Conservation (phyloP, 1,140 invertebrate genomes). For the Rhysida immarginata region DNA sequence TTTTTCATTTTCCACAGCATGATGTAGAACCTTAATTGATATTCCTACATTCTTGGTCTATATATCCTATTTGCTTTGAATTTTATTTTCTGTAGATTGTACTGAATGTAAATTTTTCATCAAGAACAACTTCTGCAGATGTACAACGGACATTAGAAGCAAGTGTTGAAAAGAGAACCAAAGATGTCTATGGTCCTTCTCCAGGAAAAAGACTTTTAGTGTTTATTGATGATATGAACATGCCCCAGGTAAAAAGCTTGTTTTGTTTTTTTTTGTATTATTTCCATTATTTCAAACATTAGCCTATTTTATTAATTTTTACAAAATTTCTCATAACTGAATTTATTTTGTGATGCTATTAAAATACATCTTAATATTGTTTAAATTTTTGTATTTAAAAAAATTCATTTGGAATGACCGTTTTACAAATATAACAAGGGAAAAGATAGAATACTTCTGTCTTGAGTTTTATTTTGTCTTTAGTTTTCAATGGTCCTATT, state of each 20-base stretch:
- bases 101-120: conserved; percentile 77
- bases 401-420: no score
- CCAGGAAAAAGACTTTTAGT: conserved; percentile 69
- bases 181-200: conserved; percentile 72
- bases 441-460: no score
- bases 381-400: no score
- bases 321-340: no score
- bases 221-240: conserved; percentile 89
- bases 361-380: no score
- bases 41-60: not conserved
- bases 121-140: conserved; percentile 70
- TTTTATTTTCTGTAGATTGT: conserved; percentile 25
- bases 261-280: no score
- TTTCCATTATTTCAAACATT: no score
- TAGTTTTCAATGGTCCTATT: no score
- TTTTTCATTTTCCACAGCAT: not conserved
- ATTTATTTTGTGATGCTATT: no score
- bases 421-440: no score
- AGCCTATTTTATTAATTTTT: no score
- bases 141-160: conserved; percentile 73
- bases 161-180: conserved; percentile 70
- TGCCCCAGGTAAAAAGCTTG: conserved; percentile 51
- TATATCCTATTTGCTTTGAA: not conserved
- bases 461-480: no score
- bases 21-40: not conserved